These are phyloP conservation scores for Vulpes vulpes DNA, from an alignment of 2,113 vertebrate species.

Conservation along the genomic window DNA sequence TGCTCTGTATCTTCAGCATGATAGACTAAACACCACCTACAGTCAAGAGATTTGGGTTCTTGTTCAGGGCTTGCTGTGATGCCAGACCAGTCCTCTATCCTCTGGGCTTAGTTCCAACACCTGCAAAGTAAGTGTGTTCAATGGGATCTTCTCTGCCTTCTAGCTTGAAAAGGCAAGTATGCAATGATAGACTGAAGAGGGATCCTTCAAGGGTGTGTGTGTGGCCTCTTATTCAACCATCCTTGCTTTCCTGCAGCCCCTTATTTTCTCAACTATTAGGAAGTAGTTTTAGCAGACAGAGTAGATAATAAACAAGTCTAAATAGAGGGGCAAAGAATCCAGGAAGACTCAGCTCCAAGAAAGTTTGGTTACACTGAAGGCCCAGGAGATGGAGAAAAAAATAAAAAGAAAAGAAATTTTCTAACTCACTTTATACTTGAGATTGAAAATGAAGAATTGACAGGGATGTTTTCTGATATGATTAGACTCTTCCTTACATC, in stretches of 20 bases:
- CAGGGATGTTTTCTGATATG: not conserved
- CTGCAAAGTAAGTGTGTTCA: not conserved
- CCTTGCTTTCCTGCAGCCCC: not conserved
- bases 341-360: not conserved
- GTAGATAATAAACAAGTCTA: not conserved
- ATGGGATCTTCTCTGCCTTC: not conserved
- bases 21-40: not conserved
- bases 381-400: not conserved
- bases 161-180: not conserved
- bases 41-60: not conserved
- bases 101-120: not conserved
- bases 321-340: not conserved
- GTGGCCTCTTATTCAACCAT: not conserved
- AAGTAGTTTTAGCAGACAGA: not conserved
- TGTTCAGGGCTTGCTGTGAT: not conserved
- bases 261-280: conserved; percentile 9
- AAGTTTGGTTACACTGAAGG: not conserved
- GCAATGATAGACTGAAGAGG: not conserved
- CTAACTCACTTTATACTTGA: not conserved
- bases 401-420: not conserved
- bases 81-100: not conserved
- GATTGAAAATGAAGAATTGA: not conserved
- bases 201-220: not conserved
- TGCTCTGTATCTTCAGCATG: not conserved
- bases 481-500: not conserved